Evolutionary conservation across 2,113 vertebrate genomes (phyloP).

Genomic region (Apodemus sylvaticus): DNA sequence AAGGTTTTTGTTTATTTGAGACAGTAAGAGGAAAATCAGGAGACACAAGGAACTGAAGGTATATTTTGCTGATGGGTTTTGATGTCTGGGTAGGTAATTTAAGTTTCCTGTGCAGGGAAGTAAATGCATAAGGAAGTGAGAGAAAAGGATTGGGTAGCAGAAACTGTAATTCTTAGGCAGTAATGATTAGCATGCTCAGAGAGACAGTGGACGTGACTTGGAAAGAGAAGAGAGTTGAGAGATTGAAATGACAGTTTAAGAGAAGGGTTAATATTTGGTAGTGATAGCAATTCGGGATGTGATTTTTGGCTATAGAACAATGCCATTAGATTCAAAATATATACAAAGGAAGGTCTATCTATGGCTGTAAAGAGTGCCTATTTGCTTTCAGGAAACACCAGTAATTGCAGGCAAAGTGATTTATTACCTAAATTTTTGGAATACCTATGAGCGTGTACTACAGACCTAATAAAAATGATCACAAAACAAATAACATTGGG

Average conservation of each 20-base stretch:
- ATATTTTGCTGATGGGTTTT: not conserved
- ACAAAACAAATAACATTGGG: not conserved
- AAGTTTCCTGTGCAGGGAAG: not conserved
- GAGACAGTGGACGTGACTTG: not conserved
- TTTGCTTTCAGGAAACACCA: not conserved
- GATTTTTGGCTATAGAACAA: accelerated
- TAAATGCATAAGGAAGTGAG: not conserved
- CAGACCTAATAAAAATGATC: not conserved
- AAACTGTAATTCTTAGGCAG: not conserved
- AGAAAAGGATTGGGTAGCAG: not conserved
- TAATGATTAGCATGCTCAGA: not conserved
- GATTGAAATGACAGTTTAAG: not conserved
- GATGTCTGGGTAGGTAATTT: not conserved
- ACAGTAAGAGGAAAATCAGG: not conserved
- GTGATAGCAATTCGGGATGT: not conserved
- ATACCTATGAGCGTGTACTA: not conserved
- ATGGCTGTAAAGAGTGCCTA: not conserved
- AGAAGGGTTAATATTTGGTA: not conserved
- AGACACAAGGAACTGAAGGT: not conserved
- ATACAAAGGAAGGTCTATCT: not conserved
- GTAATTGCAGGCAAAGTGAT: not conserved
- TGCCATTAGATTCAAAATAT: not conserved
- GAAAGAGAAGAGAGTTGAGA: not conserved
- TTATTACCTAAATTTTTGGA: not conserved
- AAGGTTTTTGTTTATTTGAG: slow-evolving; percentile 5